Evolutionary conservation across 2,797 vertebrate species (phyloP).

Genomic region (Podarcis siculus): DNA sequence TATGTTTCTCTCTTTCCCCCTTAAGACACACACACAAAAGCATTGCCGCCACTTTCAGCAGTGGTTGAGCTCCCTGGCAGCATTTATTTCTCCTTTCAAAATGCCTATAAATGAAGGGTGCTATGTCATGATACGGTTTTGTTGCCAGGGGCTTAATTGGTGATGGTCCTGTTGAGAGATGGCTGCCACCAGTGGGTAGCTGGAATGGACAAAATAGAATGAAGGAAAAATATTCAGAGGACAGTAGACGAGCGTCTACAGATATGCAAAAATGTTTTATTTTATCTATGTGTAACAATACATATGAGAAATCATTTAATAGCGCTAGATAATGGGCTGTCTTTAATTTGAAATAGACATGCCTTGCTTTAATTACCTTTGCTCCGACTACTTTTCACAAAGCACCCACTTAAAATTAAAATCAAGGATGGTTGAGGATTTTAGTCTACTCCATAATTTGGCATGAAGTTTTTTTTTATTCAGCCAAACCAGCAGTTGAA

Average conservation of each 20-base stretch:
- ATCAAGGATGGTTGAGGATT: background rate
- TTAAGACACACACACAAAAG: background rate
- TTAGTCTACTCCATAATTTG: no score
- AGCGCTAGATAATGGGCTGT: constrained; percentile 43
- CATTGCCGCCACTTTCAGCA: background rate
- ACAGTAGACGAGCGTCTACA: background rate
- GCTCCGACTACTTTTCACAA: constrained; percentile 39
- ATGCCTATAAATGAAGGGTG: background rate
- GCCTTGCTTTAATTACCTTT: constrained; percentile 50
- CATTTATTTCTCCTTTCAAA: background rate
- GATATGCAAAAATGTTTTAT: constrained; percentile 31
- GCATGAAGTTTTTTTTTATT: no score
- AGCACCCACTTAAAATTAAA: background rate
- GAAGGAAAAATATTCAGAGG: background rate
- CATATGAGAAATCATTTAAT: constrained; percentile 40
- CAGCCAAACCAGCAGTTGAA: no score
- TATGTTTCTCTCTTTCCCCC: background rate
- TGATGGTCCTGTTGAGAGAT: no score
- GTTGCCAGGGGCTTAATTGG: background rate
- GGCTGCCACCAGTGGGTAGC: no score
- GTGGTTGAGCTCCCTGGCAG: background rate
- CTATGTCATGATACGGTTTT: background rate
- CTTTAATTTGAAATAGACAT: constrained; percentile 47
- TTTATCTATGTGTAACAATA: constrained; percentile 48
- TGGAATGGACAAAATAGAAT: no score